Evolutionary conservation across 2,888 invertebrate genomes (phyloP).

Genomic region (Cistogaster globosa): DNA sequence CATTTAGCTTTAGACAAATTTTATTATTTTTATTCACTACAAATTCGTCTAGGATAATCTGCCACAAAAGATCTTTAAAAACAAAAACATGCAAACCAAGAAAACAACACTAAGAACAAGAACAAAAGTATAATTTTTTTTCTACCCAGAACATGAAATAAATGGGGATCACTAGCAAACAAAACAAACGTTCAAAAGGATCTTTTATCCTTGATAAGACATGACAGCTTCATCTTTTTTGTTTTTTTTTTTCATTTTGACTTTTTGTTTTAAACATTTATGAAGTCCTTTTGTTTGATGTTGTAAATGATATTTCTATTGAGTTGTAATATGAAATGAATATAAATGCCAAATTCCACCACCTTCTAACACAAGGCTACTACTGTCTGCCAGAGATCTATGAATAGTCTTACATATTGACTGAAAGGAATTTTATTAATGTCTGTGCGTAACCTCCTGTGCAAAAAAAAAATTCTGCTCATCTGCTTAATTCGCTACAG

Average conservation of each 20-base stretch:
- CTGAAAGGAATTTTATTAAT: conserved; percentile 36
- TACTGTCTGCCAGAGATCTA: conserved; percentile 10
- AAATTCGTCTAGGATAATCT: conserved; percentile 57
- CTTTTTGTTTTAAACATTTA: conserved; percentile 43
- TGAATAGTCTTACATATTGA: conserved; percentile 1
- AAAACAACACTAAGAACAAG: too few species aligned
- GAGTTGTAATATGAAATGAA: conserved; percentile 64
- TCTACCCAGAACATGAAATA: conserved; percentile 50
- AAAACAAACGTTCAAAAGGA: conserved; percentile 24
- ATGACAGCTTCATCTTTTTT: conserved; percentile 61
- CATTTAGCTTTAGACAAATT: conserved; percentile 1
- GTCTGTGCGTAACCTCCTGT: conserved; percentile 67
- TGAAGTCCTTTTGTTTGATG: conserved; percentile 28
- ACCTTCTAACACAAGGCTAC: conserved; percentile 21
- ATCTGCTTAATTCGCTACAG: conserved; percentile 65
- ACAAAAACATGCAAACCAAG: conserved; percentile 18
- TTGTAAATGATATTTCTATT: conserved; percentile 69
- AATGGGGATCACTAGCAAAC: conserved; percentile 38
- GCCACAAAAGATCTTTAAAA: conserved; percentile 51
- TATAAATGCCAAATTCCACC: conserved; percentile 46
- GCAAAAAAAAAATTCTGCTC: conserved; percentile 58
- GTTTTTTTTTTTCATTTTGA: conserved; percentile 40
- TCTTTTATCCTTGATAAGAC: conserved; percentile 33
- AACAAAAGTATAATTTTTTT: neutral
- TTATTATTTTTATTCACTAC: conserved; percentile 19